Percentiles rank a stretch among this genome's conserved stretches.
phyloP scores from a whole-genome alignment of 1,140 invertebrate genomes.

The Panagrolaimus sp. region DNA sequence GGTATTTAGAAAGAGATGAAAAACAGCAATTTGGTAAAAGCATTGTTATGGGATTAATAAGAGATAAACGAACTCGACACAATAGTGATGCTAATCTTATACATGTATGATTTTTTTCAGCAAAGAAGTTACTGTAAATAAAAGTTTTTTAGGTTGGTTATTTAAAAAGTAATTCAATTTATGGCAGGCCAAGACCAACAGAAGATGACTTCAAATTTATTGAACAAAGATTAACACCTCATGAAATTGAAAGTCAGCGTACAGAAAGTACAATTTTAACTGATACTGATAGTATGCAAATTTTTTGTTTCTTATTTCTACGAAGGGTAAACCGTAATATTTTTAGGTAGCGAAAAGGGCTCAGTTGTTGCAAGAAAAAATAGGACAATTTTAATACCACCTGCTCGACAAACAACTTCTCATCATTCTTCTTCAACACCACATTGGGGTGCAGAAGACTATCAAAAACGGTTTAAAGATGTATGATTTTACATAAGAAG shows the following conservation, averaged over 20 bases:
- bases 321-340: too few species aligned
- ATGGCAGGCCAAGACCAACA: background rate
- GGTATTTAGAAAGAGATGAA: background rate
- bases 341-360: too few species aligned
- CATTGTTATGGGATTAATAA: constrained; percentile 4
- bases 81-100: constrained; percentile 1
- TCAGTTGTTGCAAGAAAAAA: too few species aligned
- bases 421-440: constrained; percentile 62
- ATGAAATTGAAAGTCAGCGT: constrained; percentile 1
- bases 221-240: background rate
- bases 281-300: too few species aligned
- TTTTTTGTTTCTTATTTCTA: too few species aligned
- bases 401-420: too few species aligned
- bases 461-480: too few species aligned
- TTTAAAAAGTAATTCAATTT: constrained; percentile 8
- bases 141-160: background rate
- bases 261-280: constrained; percentile 9
- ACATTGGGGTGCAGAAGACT: too few species aligned
- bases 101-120: background rate
- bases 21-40: constrained; percentile 2
- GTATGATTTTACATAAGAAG: too few species aligned
- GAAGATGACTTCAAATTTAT: constrained; percentile 15
- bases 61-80: background rate
- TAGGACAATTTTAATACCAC: too few species aligned
- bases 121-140: background rate